These are phyloP conservation scores for Pandemis heparana DNA, from an alignment of 2,888 invertebrate species.

Conservation along the genomic window DNA sequence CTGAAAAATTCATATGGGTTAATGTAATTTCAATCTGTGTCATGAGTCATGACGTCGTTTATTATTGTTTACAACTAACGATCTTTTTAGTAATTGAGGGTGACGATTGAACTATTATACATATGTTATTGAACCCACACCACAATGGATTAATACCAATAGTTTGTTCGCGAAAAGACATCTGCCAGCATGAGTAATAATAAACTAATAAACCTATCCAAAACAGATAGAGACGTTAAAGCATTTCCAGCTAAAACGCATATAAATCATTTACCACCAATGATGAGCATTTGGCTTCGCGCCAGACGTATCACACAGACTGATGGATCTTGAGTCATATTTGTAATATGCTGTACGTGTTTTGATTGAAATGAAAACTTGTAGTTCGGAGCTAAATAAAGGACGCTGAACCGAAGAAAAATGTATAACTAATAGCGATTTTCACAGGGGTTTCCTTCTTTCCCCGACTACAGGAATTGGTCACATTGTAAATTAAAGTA, in stretches of 20 bases:
- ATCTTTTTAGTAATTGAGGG: background rate
- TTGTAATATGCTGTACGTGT: slow-evolving; percentile 11
- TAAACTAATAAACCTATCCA: slow-evolving; percentile 20
- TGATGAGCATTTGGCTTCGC: slow-evolving; percentile 9
- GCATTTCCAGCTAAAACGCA: slow-evolving; percentile 19
- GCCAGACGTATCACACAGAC: slow-evolving; percentile 20
- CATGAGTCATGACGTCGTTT: background rate
- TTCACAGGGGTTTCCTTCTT: too few species aligned
- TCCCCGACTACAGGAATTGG: too few species aligned
- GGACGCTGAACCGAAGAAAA: too few species aligned
- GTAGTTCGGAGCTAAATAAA: too few species aligned
- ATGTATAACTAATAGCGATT: too few species aligned
- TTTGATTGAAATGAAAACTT: background rate
- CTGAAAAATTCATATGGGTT: background rate
- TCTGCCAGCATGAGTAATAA: slow-evolving; percentile 16
- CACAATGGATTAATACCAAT: slow-evolving; percentile 6
- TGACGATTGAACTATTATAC: background rate
- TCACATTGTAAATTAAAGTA: background rate
- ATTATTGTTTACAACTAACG: background rate
- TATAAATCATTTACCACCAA: slow-evolving; percentile 26
- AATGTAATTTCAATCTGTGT: too few species aligned
- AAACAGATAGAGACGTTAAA: slow-evolving; percentile 16
- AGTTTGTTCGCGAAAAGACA: slow-evolving; percentile 18
- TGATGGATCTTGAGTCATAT: slow-evolving; percentile 20
- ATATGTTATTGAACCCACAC: background rate